These are phyloP conservation scores for Eretmocerus hayati DNA, from an alignment of 2,888 invertebrate genomes.

Conservation along the genomic window DNA sequence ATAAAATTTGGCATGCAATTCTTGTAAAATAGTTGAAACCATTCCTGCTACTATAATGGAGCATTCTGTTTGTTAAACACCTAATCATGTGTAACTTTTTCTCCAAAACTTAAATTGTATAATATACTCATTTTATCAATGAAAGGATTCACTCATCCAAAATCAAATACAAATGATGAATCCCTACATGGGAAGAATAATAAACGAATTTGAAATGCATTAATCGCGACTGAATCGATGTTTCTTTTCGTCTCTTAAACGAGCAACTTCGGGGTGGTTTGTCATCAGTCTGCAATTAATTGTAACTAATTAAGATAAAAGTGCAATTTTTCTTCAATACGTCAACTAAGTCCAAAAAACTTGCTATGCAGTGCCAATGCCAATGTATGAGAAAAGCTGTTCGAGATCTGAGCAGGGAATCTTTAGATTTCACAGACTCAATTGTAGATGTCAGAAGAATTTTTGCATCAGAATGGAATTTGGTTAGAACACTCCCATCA, in stretches of 20 bases:
- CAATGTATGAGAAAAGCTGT: conserved; percentile 17
- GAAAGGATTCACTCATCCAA: too few relatives aligned
- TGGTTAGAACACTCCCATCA: conserved; percentile 6
- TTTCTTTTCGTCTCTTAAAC: conserved; percentile 16
- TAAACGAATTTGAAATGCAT: too few relatives aligned
- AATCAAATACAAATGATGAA: conserved; percentile 30
- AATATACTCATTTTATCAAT: conserved; percentile 47
- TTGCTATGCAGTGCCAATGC: conserved; percentile 17
- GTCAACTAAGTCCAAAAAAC: conserved; percentile 13
- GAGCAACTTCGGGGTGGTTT: conserved; percentile 15
- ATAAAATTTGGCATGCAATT: conserved; percentile 41
- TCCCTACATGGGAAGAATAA: conserved; percentile 32
- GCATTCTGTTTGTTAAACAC: conserved; percentile 42
- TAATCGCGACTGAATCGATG: conserved; percentile 13
- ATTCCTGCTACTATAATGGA: conserved; percentile 44
- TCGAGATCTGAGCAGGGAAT: conserved; percentile 15
- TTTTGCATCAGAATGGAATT: conserved; percentile 18
- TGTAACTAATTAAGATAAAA: conserved; percentile 12
- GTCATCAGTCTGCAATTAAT: conserved; percentile 9
- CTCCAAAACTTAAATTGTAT: conserved; percentile 42
- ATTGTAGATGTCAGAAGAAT: conserved; percentile 10
- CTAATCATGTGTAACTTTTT: conserved; percentile 44
- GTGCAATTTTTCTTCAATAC: conserved; percentile 18
- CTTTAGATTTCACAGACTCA: conserved; percentile 5
- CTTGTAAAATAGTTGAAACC: conserved; percentile 46